Evolutionary conservation across 35 echinoderm and acorn worm genomes (phyloP).

Genomic region (Diadema setosum): DNA sequence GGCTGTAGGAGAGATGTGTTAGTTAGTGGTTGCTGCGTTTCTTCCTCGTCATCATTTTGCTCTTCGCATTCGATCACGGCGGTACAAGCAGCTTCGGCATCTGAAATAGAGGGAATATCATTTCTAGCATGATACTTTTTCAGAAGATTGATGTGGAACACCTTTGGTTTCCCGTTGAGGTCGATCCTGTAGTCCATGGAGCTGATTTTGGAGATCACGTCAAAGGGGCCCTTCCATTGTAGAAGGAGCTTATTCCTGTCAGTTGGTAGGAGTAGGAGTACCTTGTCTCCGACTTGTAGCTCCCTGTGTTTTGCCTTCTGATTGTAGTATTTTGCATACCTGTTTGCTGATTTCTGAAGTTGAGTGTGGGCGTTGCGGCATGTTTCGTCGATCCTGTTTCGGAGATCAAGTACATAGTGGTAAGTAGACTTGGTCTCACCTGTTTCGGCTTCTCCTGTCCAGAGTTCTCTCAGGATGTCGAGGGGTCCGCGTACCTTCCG

Average conservation of each 20-base stretch:
- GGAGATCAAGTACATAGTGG: conserved; percentile 59
- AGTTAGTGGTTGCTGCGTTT: no score
- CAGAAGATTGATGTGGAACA: no score
- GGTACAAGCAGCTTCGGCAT: background rate
- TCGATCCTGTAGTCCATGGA: no score
- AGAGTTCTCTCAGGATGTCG: conserved; percentile 54
- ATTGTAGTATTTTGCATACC: conserved; percentile 31
- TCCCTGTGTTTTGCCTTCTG: conserved; percentile 8
- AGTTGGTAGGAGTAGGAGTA: conserved; percentile 33
- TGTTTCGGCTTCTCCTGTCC: conserved; percentile 19
- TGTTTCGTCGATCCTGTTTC: conserved; percentile 5
- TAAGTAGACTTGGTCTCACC: conserved; percentile 28
- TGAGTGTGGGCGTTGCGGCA: conserved; percentile 24
- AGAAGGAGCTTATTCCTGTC: conserved; percentile 40
- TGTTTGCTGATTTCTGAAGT: background rate
- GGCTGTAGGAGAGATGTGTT: no score
- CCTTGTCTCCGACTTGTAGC: conserved; percentile 33
- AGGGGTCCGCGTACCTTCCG: conserved; percentile 52
- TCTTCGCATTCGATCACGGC: no score
- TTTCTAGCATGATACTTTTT: background rate
- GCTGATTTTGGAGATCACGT: no score
- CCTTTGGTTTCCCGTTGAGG: no score
- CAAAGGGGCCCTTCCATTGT: conserved; percentile 62
- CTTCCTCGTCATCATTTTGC: no score
- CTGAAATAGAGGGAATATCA: background rate